phyloP scores from a whole-genome alignment of 2,113 vertebrate species.

The Entomyzon cyanotis region DNA sequence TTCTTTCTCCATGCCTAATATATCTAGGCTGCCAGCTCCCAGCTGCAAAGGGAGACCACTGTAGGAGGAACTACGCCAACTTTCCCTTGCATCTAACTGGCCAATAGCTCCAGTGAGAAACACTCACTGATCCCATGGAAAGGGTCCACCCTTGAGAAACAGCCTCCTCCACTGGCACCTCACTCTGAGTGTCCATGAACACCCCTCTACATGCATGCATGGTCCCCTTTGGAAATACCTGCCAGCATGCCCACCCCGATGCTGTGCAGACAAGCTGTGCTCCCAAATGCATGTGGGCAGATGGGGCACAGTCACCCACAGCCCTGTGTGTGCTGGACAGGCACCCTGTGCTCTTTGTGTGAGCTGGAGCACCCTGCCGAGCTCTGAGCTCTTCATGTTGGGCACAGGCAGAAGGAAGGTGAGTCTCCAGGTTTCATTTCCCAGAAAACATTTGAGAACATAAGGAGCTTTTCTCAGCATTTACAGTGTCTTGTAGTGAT shows the following conservation, averaged over 20 bases:
- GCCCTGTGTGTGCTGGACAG: background rate
- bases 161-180: background rate
- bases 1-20: background rate
- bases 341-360: rapidly evolving
- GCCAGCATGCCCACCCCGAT: rapidly evolving
- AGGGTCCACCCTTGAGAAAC: background rate
- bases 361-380: background rate
- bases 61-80: background rate
- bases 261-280: rapidly evolving
- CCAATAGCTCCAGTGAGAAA: background rate
- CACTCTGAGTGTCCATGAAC: rapidly evolving
- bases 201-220: rapidly evolving
- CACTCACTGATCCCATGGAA: background rate
- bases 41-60: background rate
- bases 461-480: background rate
- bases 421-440: background rate
- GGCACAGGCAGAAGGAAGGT: background rate
- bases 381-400: rapidly evolving
- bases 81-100: background rate
- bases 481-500: background rate
- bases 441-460: background rate
- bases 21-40: background rate
- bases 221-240: background rate
- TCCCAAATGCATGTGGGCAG: too few relatives aligned
- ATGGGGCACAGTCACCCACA: rapidly evolving